Conservation (phyloP, 2,888 invertebrate genomes). For the Oscheius sp. region DNA sequence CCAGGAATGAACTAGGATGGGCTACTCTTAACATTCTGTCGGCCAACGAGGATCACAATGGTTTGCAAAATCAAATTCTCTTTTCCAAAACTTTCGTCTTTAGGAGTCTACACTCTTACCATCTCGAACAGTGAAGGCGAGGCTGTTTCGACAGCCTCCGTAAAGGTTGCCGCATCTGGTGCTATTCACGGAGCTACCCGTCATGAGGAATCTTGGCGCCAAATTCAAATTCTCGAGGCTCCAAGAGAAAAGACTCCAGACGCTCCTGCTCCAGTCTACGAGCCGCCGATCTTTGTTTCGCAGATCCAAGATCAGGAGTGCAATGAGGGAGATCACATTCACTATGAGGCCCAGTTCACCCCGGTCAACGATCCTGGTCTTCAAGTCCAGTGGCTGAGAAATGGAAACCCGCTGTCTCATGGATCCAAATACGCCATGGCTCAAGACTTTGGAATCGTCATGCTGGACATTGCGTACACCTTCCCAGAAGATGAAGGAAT, state of each 20-base stretch:
- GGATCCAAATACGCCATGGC: conserved; percentile 80
- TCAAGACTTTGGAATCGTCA: conserved; percentile 96
- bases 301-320: conserved; percentile 87
- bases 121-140: conserved; percentile 92
- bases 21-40: conserved; percentile 87
- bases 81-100: conserved; percentile 79
- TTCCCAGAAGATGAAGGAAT: conserved; percentile 92
- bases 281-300: conserved; percentile 80
- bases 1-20: conserved; percentile 85
- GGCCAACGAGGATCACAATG: conserved; percentile 83
- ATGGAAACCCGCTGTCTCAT: conserved; percentile 71
- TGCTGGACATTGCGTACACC: conserved; percentile 85
- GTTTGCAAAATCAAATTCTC: not conserved
- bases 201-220: conserved; percentile 90
- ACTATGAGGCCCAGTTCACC: conserved; percentile 91
- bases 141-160: conserved; percentile 92
- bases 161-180: conserved; percentile 78
- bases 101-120: conserved; percentile 92
- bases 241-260: conserved; percentile 54
- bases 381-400: conserved; percentile 78
- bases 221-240: conserved; percentile 84
- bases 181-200: conserved; percentile 84
- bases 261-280: conserved; percentile 66
- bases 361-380: conserved; percentile 92
- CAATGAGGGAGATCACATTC: conserved; percentile 84